Base-by-base conservation (phyloP, 2,113 vertebrate species). In the Serilophus lunatus region DNA sequence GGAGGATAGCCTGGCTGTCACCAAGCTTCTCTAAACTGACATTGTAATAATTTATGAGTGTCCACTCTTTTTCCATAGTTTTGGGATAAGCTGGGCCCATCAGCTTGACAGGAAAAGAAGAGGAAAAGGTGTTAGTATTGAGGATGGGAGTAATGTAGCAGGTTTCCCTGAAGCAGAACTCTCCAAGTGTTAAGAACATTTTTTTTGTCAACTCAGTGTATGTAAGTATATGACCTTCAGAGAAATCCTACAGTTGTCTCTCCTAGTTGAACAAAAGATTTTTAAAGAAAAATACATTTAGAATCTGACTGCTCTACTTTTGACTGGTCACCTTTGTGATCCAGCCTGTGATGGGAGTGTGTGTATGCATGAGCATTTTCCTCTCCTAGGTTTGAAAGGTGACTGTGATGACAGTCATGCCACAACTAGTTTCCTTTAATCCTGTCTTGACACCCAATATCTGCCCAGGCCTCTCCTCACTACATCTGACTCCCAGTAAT, bases 31-130 rank as follows among this genome's bases (percentile, higher is more conserved):
- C 60, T 45, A 19, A 47, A 60, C 18, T 92, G 68, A 93, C 12
- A 0, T 9, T 25, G 23, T 13, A 75, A 6, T 3, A 1, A 0
- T 94, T 84, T 78, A 95, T 24, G 61, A 97, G 78, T 4, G 35
- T 72, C 51, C 22, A 5, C 74, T 96, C 97, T 18, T 13, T 96
- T 61, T 95, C 76, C 93, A 97, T 96, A 4, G 63, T 68, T 29
- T 82, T 90, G 47, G 91, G 90, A 22, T 92, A 94, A 25, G 1
- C 1, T 57, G 12, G 13, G 50, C 25, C 56, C 8, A 95, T 63
- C 49, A 97, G 82, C 96, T 96, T 68, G 50, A 49, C 4, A 70
- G 12, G 6, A 29, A 66, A 87, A 79, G 18, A 94, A 64, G 10
- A 74, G 22, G 13, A 77, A 76, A 66, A 65, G 1, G 3, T n/a